A percentile compares a stretch with the other conserved stretches of the same genome.
phyloP scores from a whole-genome alignment of 2,113 vertebrate species.

The Eudyptes chrysolophus region DNA sequence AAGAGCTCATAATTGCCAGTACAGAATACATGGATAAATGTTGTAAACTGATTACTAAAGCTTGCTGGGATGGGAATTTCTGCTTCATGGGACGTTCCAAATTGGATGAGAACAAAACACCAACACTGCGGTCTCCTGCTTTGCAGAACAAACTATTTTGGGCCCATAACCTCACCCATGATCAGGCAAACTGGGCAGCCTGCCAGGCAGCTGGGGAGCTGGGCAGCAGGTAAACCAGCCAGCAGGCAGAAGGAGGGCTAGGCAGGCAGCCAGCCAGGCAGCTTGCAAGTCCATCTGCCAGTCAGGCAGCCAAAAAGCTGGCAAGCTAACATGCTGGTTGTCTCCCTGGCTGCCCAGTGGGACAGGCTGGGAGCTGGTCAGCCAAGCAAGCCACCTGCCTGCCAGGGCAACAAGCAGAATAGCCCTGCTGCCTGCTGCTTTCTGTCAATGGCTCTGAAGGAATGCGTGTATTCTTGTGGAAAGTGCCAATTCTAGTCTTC shows the following conservation, averaged over 20 bases:
- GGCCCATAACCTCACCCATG: not conserved
- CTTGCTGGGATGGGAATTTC: slow-evolving; percentile 43
- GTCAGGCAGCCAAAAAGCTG: slow-evolving; percentile 15
- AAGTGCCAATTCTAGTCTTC: not conserved
- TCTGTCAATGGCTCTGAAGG: slow-evolving; percentile 21
- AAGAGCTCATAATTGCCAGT: slow-evolving; percentile 1
- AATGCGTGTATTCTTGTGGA: not conserved
- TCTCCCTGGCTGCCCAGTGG: not conserved
- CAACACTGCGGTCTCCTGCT: not conserved
- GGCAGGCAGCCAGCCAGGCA: slow-evolving; percentile 27
- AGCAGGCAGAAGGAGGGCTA: not conserved
- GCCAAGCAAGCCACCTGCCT: slow-evolving; percentile 26
- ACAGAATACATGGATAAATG: slow-evolving; percentile 1
- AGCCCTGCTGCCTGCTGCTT: slow-evolving; percentile 8
- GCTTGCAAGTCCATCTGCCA: slow-evolving; percentile 40
- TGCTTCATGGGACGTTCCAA: slow-evolving; percentile 11
- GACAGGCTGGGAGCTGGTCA: not conserved
- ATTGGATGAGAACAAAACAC: slow-evolving; percentile 11
- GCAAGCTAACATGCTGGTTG: not conserved
- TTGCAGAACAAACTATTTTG: slow-evolving; percentile 44
- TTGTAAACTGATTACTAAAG: slow-evolving; percentile 44
- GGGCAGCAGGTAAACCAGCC: slow-evolving; percentile 31
- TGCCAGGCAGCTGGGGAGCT: slow-evolving; percentile 3
- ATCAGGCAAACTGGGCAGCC: not conserved
- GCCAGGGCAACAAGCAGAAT: not conserved